Conservation (phyloP, 1,140 invertebrate genomes). For the Scaptomyza montana region DNA sequence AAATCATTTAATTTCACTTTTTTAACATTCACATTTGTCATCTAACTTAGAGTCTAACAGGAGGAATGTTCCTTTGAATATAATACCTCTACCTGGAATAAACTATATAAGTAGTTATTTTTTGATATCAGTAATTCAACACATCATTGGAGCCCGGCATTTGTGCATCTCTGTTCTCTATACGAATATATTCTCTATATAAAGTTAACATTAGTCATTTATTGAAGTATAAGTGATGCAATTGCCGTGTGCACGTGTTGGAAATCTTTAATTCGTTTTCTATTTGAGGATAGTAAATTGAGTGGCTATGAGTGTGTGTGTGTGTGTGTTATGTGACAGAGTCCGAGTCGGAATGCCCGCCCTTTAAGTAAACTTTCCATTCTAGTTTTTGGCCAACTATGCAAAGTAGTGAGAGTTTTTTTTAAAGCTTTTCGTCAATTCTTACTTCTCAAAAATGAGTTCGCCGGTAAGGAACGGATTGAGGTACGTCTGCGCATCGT, state of each 20-base stretch:
- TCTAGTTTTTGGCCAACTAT: constrained; percentile 37
- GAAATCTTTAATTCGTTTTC: no score
- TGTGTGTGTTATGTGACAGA: constrained; percentile 44
- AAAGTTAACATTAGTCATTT: background rate
- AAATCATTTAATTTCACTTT: no score
- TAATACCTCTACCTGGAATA: background rate
- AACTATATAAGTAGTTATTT: background rate
- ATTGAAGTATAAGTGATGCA: constrained; percentile 10
- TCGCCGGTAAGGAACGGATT: constrained; percentile 80
- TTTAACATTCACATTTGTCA: no score
- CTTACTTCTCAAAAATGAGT: constrained; percentile 82
- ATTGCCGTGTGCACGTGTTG: constrained; percentile 16
- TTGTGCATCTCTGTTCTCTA: constrained; percentile 6
- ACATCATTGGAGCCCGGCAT: background rate
- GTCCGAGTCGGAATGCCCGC: constrained; percentile 6
- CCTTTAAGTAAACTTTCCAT: constrained; percentile 17
- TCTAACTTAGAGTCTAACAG: no score
- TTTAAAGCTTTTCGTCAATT: background rate
- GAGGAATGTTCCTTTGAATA: background rate
- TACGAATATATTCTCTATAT: background rate
- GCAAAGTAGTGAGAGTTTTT: constrained; percentile 1
- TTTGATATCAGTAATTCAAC: no score
- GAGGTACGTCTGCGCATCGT: constrained; percentile 78
- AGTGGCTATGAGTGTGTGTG: constrained; percentile 6
- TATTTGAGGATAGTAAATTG: background rate